These are phyloP conservation scores for Dasyurus viverrinus DNA, from an alignment of 2,113 vertebrate species.

Conservation along the genomic window DNA sequence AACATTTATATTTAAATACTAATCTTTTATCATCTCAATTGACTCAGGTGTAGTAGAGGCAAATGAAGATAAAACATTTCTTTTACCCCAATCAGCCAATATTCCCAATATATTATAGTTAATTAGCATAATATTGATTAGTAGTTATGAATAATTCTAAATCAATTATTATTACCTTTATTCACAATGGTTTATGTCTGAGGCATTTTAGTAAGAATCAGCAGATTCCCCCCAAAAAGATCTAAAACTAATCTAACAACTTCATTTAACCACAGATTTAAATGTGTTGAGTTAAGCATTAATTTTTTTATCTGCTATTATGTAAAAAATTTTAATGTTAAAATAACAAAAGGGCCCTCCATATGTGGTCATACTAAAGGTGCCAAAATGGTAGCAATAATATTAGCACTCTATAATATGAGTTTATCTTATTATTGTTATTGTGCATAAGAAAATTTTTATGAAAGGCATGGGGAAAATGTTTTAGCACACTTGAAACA, in stretches of 20 bases:
- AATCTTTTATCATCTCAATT: no score
- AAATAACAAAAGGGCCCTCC: not conserved
- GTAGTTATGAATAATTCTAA: not conserved
- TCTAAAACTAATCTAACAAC: not conserved
- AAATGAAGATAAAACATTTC: no score
- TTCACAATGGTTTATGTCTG: not conserved
- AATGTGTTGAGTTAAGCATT: not conserved
- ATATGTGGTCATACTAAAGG: not conserved
- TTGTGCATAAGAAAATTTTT: not conserved
- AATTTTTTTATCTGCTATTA: not conserved
- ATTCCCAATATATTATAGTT: not conserved
- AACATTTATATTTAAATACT: no score
- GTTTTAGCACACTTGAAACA: not conserved
- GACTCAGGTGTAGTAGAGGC: no score
- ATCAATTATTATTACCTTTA: not conserved
- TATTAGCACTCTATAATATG: not conserved
- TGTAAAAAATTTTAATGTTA: no score
- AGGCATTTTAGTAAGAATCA: not conserved
- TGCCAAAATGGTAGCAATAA: not conserved
- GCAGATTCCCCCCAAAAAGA: not conserved
- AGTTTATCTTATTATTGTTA: not conserved
- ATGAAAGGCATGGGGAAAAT: not conserved
- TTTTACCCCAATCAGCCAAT: no score
- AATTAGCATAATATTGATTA: not conserved
- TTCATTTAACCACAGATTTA: not conserved